Evolutionary conservation across 2,113 vertebrate species (phyloP).

Genomic region (Talpa occidentalis): DNA sequence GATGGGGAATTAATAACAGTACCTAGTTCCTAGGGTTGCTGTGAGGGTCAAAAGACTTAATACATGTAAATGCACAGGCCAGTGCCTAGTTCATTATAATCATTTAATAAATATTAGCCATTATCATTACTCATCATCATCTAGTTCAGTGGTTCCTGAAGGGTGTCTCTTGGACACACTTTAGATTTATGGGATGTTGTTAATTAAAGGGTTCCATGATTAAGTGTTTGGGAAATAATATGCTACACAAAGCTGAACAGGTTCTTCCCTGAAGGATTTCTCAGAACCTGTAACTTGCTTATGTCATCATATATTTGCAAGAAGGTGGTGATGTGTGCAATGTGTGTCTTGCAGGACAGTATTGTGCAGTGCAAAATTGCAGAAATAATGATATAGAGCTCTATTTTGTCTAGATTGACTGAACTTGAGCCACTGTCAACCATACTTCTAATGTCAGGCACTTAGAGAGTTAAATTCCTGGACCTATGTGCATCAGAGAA

Average conservation of each 20-base stretch:
- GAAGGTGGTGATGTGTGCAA: background rate
- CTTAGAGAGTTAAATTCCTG: background rate
- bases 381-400: slow-evolving; percentile 29
- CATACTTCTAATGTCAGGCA: background rate
- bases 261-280: slow-evolving; percentile 1
- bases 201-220: slow-evolving; percentile 11
- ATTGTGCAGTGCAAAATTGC: slow-evolving; percentile 37
- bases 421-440: slow-evolving; percentile 5
- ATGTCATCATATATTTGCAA: slow-evolving; percentile 13
- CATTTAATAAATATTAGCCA: slow-evolving; percentile 38
- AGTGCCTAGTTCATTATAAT: background rate
- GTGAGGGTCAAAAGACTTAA: slow-evolving; percentile 51
- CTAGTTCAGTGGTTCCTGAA: slow-evolving; percentile 39
- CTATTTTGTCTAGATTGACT: slow-evolving; percentile 15
- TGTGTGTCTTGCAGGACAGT: slow-evolving; percentile 5
- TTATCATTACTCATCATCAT: background rate
- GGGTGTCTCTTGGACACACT: background rate
- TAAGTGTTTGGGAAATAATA: slow-evolving; percentile 32
- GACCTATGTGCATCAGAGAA: background rate
- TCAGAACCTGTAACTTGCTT: slow-evolving; percentile 50
- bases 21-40: slow-evolving; percentile 1
- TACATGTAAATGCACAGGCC: background rate
- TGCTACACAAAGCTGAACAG: background rate
- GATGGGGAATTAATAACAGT: slow-evolving; percentile 18
- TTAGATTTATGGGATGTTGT: slow-evolving; percentile 34